A percentile compares a stretch with the other conserved stretches of the same genome.
These are phyloP conservation scores for Lathamus discolor DNA, from an alignment of 2,113 vertebrate genomes.

Conservation along the genomic window DNA sequence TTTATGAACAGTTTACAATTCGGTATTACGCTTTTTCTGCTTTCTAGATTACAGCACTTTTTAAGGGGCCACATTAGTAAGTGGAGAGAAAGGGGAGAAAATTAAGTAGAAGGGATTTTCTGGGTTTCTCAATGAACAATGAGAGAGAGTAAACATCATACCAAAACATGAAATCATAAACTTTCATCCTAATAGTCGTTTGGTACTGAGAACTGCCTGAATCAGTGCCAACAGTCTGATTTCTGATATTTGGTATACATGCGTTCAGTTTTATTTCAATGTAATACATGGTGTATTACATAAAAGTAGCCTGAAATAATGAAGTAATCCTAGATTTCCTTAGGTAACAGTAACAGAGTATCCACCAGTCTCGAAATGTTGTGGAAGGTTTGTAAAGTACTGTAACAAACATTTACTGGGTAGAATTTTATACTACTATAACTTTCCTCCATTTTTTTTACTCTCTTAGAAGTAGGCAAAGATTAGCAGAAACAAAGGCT, in stretches of 20 bases:
- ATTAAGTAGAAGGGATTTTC: neutral
- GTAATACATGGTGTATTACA: neutral
- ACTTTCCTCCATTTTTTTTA: neutral
- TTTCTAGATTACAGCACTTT: neutral
- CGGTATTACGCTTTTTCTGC: neutral
- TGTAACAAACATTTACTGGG: neutral
- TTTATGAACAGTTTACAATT: neutral
- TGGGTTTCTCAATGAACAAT: neutral
- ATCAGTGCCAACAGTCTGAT: neutral
- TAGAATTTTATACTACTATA: neutral
- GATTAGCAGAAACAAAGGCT: neutral
- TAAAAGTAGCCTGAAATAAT: neutral
- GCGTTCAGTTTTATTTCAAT: neutral
- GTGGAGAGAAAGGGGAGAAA: neutral
- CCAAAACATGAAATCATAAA: neutral
- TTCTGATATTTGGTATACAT: neutral
- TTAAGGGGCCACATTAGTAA: neutral
- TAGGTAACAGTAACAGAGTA: neutral
- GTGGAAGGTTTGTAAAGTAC: neutral
- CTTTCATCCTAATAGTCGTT: neutral
- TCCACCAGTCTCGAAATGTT: neutral
- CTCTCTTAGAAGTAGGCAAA: neutral
- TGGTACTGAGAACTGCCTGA: neutral
- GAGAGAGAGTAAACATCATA: neutral
- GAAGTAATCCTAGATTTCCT: neutral